Percentiles rank a stretch among this genome's conserved stretches.
phyloP scores from a whole-genome alignment of 1,140 invertebrate species.

The Mya arenaria region DNA sequence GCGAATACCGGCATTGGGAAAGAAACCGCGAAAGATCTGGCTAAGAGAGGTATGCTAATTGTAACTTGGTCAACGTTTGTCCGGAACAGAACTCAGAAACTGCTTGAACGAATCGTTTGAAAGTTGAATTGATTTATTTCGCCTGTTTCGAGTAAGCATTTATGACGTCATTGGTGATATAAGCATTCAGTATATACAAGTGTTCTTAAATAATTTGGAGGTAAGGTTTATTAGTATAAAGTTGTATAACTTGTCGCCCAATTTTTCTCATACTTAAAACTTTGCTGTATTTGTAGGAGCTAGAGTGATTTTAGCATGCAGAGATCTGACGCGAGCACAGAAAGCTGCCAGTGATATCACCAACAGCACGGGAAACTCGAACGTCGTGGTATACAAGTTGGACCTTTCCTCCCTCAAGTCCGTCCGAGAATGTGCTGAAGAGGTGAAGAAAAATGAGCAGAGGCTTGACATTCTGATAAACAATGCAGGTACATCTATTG shows the following conservation, averaged over 20 bases:
- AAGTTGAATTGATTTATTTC: too few relatives aligned
- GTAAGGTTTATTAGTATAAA: too few relatives aligned
- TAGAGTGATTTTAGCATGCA: slow-evolving; percentile 90
- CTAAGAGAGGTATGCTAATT: slow-evolving; percentile 85
- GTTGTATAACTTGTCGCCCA: too few relatives aligned
- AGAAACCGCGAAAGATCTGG: slow-evolving; percentile 86
- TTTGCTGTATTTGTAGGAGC: slow-evolving; percentile 85
- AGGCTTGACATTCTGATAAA: slow-evolving; percentile 69
- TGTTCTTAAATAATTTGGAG: too few relatives aligned
- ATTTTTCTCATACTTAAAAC: too few relatives aligned
- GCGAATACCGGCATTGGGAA: slow-evolving; percentile 93
- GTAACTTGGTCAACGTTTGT: background rate
- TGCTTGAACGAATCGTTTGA: too few relatives aligned
- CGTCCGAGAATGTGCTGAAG: slow-evolving; percentile 70
- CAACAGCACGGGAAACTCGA: slow-evolving; percentile 62
- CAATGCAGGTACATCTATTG: slow-evolving; percentile 65
- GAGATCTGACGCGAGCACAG: slow-evolving; percentile 89
- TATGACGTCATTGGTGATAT: too few relatives aligned
- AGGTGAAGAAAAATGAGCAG: slow-evolving; percentile 78
- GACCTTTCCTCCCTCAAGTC: slow-evolving; percentile 77
- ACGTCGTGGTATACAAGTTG: slow-evolving; percentile 85
- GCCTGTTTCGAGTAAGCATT: too few relatives aligned
- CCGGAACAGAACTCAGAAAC: too few relatives aligned
- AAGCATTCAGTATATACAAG: too few relatives aligned
- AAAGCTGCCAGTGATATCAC: slow-evolving; percentile 89